Evolutionary conservation across 2,888 invertebrate genomes (phyloP).

Genomic region (Pantelozetes paolii): DNA sequence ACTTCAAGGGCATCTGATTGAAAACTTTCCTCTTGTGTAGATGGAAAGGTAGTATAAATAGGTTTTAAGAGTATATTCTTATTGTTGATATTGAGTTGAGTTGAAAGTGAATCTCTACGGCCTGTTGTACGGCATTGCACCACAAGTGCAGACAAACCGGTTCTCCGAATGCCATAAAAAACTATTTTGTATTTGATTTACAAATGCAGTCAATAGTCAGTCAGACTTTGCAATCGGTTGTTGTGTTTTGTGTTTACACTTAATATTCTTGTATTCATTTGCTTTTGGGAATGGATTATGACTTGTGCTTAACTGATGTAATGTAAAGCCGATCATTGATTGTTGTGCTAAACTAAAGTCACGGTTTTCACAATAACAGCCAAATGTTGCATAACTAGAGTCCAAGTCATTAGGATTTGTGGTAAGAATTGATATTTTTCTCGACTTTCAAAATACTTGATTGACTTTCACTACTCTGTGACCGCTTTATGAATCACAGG

Average conservation of each 20-base stretch:
- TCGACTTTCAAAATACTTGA: not conserved
- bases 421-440: slow-evolving; percentile 17
- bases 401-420: not conserved
- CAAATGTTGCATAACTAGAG: slow-evolving; percentile 12
- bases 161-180: not conserved
- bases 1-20: slow-evolving; percentile 22
- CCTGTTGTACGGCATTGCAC: slow-evolving; percentile 10
- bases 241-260: slow-evolving; percentile 16
- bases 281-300: not conserved
- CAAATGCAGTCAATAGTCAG: too few relatives aligned
- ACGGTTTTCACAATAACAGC: not conserved
- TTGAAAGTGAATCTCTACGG: not conserved
- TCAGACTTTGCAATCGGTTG: not conserved
- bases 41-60: not conserved
- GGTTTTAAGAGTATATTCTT: not conserved
- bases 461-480: not conserved
- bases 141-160: not conserved
- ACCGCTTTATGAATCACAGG: not conserved
- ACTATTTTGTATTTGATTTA: too few relatives aligned
- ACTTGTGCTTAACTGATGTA: not conserved
- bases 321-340: not conserved
- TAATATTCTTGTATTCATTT: not conserved
- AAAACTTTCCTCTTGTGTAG: slow-evolving; percentile 16
- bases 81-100: not conserved
- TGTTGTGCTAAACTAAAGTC: not conserved